Conservation (phyloP, 1,140 invertebrate genomes). For the Andricus grossulariae region DNA sequence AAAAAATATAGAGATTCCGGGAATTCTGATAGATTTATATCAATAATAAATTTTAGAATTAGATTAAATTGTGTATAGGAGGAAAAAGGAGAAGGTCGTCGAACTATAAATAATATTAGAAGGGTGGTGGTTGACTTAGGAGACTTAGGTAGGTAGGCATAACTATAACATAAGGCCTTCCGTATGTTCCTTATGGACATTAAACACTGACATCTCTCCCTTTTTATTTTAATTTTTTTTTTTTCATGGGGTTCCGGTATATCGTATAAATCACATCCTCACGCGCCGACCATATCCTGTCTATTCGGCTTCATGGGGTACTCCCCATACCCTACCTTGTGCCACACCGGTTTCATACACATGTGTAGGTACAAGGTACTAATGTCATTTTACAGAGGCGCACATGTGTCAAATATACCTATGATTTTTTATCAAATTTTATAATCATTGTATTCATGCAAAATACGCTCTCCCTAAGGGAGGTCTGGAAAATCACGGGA, state of each 20-base stretch:
- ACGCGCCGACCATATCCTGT: constrained; percentile 61
- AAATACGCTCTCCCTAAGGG: too few relatives aligned
- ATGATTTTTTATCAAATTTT: too few relatives aligned
- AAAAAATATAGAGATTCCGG: too few relatives aligned
- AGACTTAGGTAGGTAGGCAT: constrained; percentile 18
- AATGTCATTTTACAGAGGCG: neutral
- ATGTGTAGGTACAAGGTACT: constrained; percentile 5
- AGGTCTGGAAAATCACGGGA: too few relatives aligned
- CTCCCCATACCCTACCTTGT: constrained; percentile 36
- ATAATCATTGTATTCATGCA: too few relatives aligned
- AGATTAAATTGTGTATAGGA: neutral
- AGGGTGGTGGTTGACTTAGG: neutral
- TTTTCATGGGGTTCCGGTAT: constrained; percentile 61
- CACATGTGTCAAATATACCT: neutral
- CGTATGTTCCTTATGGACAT: constrained; percentile 46
- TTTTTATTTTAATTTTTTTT: constrained; percentile 37
- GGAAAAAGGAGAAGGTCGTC: neutral
- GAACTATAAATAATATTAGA: neutral
- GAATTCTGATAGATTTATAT: too few relatives aligned
- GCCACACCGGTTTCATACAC: constrained; percentile 27
- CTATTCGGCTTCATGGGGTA: constrained; percentile 62
- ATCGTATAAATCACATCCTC: constrained; percentile 71
- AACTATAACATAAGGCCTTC: constrained; percentile 42
- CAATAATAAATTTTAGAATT: too few relatives aligned
- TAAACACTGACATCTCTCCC: constrained; percentile 40